Evolutionary conservation across 2,113 vertebrate genomes (phyloP), one percentile per base, ranked within the genome.

Genomic region (Coptodon rendalli): DNA sequence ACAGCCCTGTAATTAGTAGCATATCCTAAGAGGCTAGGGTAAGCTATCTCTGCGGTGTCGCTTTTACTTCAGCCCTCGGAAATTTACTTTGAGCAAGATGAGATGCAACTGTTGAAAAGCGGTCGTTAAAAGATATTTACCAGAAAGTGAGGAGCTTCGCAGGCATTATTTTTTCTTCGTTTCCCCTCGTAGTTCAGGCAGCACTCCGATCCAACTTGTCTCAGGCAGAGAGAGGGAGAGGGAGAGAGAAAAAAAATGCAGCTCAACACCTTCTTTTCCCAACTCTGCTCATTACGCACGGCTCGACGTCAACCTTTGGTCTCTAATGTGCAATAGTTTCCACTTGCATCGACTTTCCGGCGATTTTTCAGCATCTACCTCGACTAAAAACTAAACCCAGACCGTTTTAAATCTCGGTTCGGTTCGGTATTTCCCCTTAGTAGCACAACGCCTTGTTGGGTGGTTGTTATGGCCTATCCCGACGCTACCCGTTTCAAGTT

Each of bases 231-330:
- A 78, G 82, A 89, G 34, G 86, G 68, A 71, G 66, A 40, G 36
- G 87, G 92, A 93, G 93, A 92, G 50, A 76, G 36, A 86, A 76
- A 94, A 95, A 94, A 95, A 95, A 92, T 91, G 93, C 93, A 91
- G 94, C 95, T 95, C 95, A 96, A 95, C 95, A 95, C 95, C 95
- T 96, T 95, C 94, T 95, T 95, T 95, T 94, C 92, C 93, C 89
- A 95, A 95, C 95, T 95, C 94, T 86, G 90, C 90, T 96, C 92
- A 93, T 95, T 95, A 95, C 93, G 93, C 92, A 94, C 94, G 79
- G 86, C 80, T 95, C 95, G 94, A 95, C 95, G 95, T 94, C 92
- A 94, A 61, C 89, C 81, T 87, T 86, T 86, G 52, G 86, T 76
- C 82, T 48, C 56, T 5, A 57, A 83, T 78, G 27, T 38, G 59